Base-by-base conservation (phyloP, 2,888 invertebrate species). In the Shargacucullia verbasci region DNA sequence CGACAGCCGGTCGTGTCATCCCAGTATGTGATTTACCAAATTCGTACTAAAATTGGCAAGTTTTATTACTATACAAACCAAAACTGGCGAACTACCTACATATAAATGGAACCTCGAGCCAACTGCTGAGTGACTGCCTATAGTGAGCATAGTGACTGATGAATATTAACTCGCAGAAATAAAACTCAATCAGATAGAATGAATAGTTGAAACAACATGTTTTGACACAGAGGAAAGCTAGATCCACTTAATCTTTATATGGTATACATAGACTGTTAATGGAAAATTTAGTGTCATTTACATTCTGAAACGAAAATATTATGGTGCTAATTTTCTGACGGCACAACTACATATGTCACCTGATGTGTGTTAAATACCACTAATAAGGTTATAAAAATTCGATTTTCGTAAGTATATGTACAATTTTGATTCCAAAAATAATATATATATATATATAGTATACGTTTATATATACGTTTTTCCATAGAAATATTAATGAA, bases 321-420 rank as follows among this genome's bases (percentile, higher is more conserved):
- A 54, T 34, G 14, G 48, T 68, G 48, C 14, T 38, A 54, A 61
- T 61, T 41, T 53, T 44, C 4, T 9, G 12, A n/a, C 6, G n/a
- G n/a, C 4, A 5, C 33, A 67, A 38, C 12, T 6, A 1, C 0
- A 37, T 31, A 12, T 57, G 25, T 64, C 46, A 47, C 43, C 38
- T 34, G n/a, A 20, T 29, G 27, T 14, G 45, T 29, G 49, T 37
- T 66, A 63, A 58, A 37, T 14, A 11, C 0, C 20, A 20, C 4
- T 20, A 20, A 20, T 20, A 20, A 35, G 12, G 27, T 37, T 33
- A 59, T 58, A 37, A 11, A 13, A 27, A 27, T 29, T 20, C 13
- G 58, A 31, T 37, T n/a, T 40, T n/a, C n/a, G n/a, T n/a, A n/a
- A n/a, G n/a, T n/a, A n/a, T n/a, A n/a, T n/a, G n/a, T 25, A 34